Conservation (phyloP, 2,113 vertebrate species). For the Paradoxurus hermaphroditus region DNA sequence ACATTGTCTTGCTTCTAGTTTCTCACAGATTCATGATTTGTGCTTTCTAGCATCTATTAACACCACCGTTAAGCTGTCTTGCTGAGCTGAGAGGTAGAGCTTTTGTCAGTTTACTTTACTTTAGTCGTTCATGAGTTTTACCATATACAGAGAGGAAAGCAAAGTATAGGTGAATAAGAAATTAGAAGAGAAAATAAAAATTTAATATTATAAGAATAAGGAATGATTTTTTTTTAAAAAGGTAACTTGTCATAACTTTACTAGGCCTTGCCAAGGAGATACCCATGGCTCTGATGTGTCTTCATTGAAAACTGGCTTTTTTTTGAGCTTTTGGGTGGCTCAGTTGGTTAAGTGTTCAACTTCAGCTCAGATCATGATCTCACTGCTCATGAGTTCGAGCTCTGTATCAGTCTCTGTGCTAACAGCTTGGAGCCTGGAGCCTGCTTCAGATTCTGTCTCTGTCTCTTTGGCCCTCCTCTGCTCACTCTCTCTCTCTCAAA, state of each 20-base stretch:
- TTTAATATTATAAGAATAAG: background rate
- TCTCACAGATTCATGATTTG: slow-evolving; percentile 24
- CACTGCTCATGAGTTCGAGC: too few relatives aligned
- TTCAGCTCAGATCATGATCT: too few relatives aligned
- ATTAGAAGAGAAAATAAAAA: background rate
- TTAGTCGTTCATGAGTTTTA: background rate
- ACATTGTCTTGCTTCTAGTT: background rate
- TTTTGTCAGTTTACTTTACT: background rate
- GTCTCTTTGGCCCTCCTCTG: too few relatives aligned
- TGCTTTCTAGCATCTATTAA: background rate
- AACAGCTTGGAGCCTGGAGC: too few relatives aligned
- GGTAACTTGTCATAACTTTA: background rate
- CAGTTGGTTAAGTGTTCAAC: too few relatives aligned
- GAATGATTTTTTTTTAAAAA: background rate
- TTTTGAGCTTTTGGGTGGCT: background rate
- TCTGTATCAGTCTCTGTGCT: too few relatives aligned
- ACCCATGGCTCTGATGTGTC: background rate
- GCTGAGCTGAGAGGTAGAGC: background rate
- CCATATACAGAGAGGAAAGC: background rate
- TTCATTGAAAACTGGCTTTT: background rate
- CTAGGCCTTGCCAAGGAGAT: background rate
- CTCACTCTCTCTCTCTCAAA: too few relatives aligned
- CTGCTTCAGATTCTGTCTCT: too few relatives aligned
- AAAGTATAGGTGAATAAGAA: background rate
- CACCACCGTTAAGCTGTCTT: background rate